Base-by-base conservation (phyloP, 2,888 invertebrate species). In the Diadegma fenestrale region DNA sequence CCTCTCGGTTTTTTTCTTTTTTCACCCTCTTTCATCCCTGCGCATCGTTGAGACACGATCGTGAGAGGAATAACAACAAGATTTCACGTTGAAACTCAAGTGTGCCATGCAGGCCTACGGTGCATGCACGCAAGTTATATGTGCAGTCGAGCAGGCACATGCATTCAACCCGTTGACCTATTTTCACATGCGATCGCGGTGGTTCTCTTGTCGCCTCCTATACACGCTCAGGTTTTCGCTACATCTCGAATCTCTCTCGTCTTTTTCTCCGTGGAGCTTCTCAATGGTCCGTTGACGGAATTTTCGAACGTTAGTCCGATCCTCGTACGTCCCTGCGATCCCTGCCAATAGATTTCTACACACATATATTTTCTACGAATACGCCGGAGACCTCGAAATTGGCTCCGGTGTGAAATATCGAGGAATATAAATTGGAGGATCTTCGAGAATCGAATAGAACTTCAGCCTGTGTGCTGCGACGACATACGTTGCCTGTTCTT, bases 91-190 rank as follows among this genome's bases (percentile, higher is more conserved):
- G 43, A 45, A 80, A 73, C 66, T 72, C 76, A 48, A 58, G 75
- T 71, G 66, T 64, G 51, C 68, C 41, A 37, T 61, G 75, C 61
- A 69, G 51, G 77, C 69, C 43, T 30, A 68, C 30, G 54, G 71
- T 58, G 14, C n/a, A 22, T 45, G 5, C 17, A 45, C 30, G 8
- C 22, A 58, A 7, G 30, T n/a, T 30, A 30, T 61, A 17, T 58
- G 26, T 66, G 30, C n/a, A 66, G 51, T 19, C 33, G 64, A 64
- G 64, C 14, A 58, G 72, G 71, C 76, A 37, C 37, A 72, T 82
- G 79, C 82, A 82, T 85, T 69, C 72, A 77, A 72, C 80, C 85
- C 83, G 83, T 80, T 83, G 82, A 86, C 85, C 85, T 69, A 83
- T 83, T 80, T 86, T 76, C 19, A 30, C 33, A 64, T 45, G 22